Base-by-base conservation (phyloP, 2,888 invertebrate species). In the Phytoseiulus persimilis region DNA sequence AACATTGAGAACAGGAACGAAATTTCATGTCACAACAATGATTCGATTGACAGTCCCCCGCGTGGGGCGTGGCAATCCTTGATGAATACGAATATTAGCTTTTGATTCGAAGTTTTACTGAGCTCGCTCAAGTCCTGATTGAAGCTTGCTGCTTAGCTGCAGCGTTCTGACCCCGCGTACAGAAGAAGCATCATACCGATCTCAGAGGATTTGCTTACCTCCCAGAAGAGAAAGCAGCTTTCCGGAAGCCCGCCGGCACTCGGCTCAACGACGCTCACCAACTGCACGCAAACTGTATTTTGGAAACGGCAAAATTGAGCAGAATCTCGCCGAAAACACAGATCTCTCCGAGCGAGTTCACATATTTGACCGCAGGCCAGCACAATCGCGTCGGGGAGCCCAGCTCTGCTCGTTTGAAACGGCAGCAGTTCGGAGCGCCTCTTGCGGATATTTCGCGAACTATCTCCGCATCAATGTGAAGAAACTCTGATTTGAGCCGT, bases 331-430 rank as follows among this genome's bases (percentile, higher is more conserved):
- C 45, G 87, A 87, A 87, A 87, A 87, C 87, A 87, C 32, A 87
- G 32, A 87, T n/a, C 87, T 45, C 87, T 87, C 87, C 87, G 87
- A 87, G 87, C 87, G 87, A 87, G 87, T 87, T 87, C 87, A 87
- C 87, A 87, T 87, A 87, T 87, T 87, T 87, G 87, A 87, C 87
- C 87, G 87, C 87, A 87, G 87, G 45, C 33, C 87, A 87, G 87
- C 87, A 45, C 87, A 39, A 32, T 39, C 87, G n/a, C 39, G 31
- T 32, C 32, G 87, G 87, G n/a, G 32, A 33, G 87, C 45, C 87
- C 87, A 87, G 87, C 87, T 87, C 87, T 83, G 33, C 32, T 45
- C 39, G 45, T n/a, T 45, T 87, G 87, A 39, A 87, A 87, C 87
- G 87, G 39, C 39, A 45, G 32, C 32, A 28, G 31, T 28, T 5